Percentiles rank a stretch among this genome's conserved stretches.
phyloP scores from a whole-genome alignment of 2,888 invertebrate genomes.

The Cenopis cana region DNA sequence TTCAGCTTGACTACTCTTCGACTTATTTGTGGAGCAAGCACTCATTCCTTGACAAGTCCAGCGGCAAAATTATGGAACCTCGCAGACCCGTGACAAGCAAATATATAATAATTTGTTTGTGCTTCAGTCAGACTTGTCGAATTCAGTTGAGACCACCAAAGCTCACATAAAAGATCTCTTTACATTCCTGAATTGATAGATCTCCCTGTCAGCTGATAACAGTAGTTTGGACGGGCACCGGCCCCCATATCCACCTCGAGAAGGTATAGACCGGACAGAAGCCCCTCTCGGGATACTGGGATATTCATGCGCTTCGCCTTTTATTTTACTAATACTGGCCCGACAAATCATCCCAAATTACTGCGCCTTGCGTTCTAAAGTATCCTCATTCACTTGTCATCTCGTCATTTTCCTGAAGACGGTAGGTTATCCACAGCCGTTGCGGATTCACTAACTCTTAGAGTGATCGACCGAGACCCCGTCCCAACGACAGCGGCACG shows the following conservation, averaged over 20 bases:
- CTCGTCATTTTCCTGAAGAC: constrained; percentile 53
- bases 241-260: background rate
- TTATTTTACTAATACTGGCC: constrained; percentile 51
- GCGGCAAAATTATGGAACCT: background rate
- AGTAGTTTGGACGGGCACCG: background rate
- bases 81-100: background rate
- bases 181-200: background rate
- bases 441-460: constrained; percentile 12
- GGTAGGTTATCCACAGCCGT: constrained; percentile 44
- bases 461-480: constrained; percentile 19
- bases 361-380: constrained; percentile 61
- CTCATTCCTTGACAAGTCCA: background rate
- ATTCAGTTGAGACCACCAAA: background rate
- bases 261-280: constrained; percentile 8
- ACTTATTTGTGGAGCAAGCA: background rate
- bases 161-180: background rate
- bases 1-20: background rate
- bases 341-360: constrained; percentile 53
- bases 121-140: background rate
- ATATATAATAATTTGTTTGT: background rate
- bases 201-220: background rate
- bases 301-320: constrained; percentile 60
- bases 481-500: constrained; percentile 18
- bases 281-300: constrained; percentile 33
- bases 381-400: constrained; percentile 74